Evolutionary conservation across 2,888 invertebrate species (phyloP).

Genomic region (Pandemis cinnamomeana): DNA sequence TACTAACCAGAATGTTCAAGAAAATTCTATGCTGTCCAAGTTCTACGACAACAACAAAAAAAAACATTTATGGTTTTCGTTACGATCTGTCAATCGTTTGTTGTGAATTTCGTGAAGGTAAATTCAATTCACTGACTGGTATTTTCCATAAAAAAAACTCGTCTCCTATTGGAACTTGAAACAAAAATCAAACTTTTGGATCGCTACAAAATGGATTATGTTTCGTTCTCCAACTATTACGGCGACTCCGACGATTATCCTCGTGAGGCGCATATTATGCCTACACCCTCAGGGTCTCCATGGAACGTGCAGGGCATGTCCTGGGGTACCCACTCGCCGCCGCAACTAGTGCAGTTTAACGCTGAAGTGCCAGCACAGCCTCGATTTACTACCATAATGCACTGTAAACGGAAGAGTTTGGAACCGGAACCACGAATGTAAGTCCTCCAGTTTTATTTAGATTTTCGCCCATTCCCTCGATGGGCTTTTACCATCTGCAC

Average conservation of each 20-base stretch:
- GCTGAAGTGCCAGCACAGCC: constrained; percentile 63
- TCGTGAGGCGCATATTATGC: constrained; percentile 68
- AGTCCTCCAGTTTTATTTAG: constrained; percentile 55
- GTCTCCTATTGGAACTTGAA: not conserved
- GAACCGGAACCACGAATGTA: constrained; percentile 79
- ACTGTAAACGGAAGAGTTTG: constrained; percentile 77
- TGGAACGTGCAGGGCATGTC: constrained; percentile 83
- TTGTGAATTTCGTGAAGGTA: constrained; percentile 19
- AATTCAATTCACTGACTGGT: not conserved
- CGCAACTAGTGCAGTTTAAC: constrained; percentile 78
- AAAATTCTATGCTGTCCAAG: constrained; percentile 34
- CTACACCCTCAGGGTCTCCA: constrained; percentile 72
- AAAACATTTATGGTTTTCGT: constrained; percentile 29
- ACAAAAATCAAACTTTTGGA: not conserved
- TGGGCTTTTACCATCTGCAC: too few species aligned
- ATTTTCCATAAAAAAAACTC: not conserved
- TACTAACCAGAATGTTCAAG: constrained; percentile 44
- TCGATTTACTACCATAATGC: constrained; percentile 60
- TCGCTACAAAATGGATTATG: constrained; percentile 31
- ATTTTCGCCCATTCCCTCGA: too few species aligned
- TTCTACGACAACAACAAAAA: constrained; percentile 3
- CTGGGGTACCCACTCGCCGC: constrained; percentile 79
- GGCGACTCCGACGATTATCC: constrained; percentile 61
- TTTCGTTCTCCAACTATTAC: constrained; percentile 53
- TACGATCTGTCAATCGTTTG: constrained; percentile 41